Evolutionary conservation across 53 echinoderm and acorn worm genomes (phyloP), one percentile per base, ranked within the genome.

Genomic region (Stichopus horrens): DNA sequence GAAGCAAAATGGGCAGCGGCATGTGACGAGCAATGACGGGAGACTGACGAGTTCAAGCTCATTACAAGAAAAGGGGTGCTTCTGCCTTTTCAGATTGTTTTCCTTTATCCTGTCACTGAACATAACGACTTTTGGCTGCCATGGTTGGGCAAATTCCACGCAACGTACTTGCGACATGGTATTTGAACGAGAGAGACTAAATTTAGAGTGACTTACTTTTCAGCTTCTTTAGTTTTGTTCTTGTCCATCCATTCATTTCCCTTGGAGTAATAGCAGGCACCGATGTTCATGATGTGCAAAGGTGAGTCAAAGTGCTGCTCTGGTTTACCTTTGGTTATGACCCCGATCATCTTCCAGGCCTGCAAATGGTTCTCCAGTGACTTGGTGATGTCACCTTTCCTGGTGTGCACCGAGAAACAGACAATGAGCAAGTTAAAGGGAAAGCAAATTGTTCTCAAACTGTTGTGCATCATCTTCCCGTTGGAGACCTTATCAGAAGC

Each of bases 281-380:
- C 97, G 21, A 94, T 91, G 74, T 97, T 97, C 79, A 95, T 89
- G 22, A 95, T 74, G 74, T 92, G 95, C 86, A 92, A 88, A 0
- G 97, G 88, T 5, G 91, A 88, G 75, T 97, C 97, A 20, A 94
- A 90, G 75, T 97, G 97, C n/a, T 88, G 77, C 74, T 95, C 95
- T 18, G 95, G 95, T 88, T 95, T 87, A 7, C 83, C 88, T 7
- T 83, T 73, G 73, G 95, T 97, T 18, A 96, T 84, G 11, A 73
- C 55, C 7, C 78, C 76, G 10, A 97, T 88, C 88, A 97, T 92
- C 21, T 94, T 91, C 91, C 92, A 91, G 22, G 97, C 97, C 58
- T 90, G 73, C 57, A 87, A 77, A 79, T 97, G 97, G 74, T 95
- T 90, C 21, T 88, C 81, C 54, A 91, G 90, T 9, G 96, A 83